These are phyloP conservation scores for Cyclina sinensis DNA, from an alignment of 1,140 invertebrate genomes.

Conservation along the genomic window DNA sequence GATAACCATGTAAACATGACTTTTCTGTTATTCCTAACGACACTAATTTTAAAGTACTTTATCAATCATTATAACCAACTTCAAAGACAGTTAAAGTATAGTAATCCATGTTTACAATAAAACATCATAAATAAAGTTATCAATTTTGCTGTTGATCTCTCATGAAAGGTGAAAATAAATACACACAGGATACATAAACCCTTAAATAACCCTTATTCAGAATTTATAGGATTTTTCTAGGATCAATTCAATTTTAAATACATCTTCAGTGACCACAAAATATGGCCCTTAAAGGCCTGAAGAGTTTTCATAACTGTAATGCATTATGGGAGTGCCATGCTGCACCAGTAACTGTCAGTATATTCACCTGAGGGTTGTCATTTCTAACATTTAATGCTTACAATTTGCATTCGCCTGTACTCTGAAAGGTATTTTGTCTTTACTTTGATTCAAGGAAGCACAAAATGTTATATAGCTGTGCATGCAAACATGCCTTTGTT, in stretches of 20 bases:
- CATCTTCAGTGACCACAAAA: too few relatives aligned
- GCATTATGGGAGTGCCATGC: too few relatives aligned
- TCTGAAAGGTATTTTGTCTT: too few relatives aligned
- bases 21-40: not conserved
- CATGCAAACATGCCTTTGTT: too few relatives aligned
- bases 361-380: too few relatives aligned
- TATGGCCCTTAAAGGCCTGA: too few relatives aligned
- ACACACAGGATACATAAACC: not conserved
- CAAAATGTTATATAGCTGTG: too few relatives aligned
- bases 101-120: conserved; percentile 43
- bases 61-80: not conserved
- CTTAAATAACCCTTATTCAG: not conserved
- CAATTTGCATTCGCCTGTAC: too few relatives aligned
- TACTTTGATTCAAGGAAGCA: too few relatives aligned
- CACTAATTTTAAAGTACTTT: conserved; percentile 7
- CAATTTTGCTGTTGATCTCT: conserved; percentile 30
- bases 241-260: not conserved
- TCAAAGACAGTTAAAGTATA: conserved; percentile 3
- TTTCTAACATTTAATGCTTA: too few relatives aligned
- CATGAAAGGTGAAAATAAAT: conserved; percentile 15
- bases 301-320: too few relatives aligned
- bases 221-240: not conserved
- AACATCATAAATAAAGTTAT: conserved; percentile 33
- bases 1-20: not conserved
- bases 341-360: too few relatives aligned